Conservation (phyloP, 2,113 vertebrate genomes). For the Serilophus lunatus region DNA sequence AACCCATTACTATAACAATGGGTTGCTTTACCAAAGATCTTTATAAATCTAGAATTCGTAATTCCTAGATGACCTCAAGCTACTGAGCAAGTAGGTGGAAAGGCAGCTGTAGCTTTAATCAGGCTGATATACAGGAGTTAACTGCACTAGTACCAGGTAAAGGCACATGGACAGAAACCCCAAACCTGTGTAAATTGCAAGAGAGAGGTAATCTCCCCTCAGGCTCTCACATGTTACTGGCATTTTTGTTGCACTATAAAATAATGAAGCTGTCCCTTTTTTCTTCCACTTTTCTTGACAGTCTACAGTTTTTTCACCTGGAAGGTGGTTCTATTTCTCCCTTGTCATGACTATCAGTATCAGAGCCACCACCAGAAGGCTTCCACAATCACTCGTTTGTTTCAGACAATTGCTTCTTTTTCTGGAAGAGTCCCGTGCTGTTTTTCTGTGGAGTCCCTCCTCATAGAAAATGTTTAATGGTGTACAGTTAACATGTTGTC, state of each 20-base stretch:
- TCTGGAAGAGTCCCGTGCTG: background rate
- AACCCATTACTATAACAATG: constrained; percentile 25
- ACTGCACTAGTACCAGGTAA: constrained; percentile 14
- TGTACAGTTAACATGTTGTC: background rate
- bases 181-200: constrained; percentile 20
- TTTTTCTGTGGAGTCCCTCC: background rate
- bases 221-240: constrained; percentile 23
- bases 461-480: background rate
- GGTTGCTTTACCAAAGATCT: constrained; percentile 25
- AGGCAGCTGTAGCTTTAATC: background rate
- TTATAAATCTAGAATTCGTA: constrained; percentile 43
- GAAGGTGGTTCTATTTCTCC: background rate
- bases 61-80: constrained; percentile 55
- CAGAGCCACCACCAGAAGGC: background rate
- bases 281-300: background rate
- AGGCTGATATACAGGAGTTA: constrained; percentile 2
- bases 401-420: background rate
- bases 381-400: background rate
- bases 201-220: background rate
- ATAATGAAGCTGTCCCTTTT: background rate
- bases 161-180: background rate
- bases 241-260: background rate
- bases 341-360: background rate
- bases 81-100: background rate
- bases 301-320: background rate